phyloP scores from a whole-genome alignment of 1,140 invertebrate species.

The Euura lappo region DNA sequence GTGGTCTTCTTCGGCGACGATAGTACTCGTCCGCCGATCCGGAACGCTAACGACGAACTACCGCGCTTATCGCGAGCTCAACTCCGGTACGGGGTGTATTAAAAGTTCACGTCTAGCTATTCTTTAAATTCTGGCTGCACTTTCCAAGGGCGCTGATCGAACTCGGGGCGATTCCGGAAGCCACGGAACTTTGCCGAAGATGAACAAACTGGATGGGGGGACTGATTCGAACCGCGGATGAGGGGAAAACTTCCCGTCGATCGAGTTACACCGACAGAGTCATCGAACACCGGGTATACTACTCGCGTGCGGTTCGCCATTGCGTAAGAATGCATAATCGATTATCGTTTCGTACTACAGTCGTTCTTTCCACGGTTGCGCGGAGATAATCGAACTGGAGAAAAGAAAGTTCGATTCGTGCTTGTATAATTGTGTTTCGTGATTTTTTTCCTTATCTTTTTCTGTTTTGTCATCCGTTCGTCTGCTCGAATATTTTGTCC shows the following conservation, averaged over 20 bases:
- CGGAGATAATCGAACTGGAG: neutral
- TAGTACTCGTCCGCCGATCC: neutral
- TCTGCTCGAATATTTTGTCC: neutral
- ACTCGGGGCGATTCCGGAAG: neutral
- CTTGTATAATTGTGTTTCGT: neutral
- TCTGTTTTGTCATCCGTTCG: neutral
- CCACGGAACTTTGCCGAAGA: neutral
- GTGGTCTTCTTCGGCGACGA: neutral
- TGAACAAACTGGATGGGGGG: neutral
- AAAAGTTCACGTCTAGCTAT: neutral
- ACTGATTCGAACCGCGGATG: neutral
- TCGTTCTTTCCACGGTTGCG: neutral
- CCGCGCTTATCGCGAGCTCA: neutral
- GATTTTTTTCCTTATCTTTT: neutral
- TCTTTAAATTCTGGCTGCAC: neutral
- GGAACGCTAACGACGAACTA: neutral
- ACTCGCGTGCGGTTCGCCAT: neutral
- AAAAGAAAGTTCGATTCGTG: no score
- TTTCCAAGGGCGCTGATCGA: neutral
- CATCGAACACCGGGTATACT: neutral
- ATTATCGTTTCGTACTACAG: neutral
- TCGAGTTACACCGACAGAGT: neutral
- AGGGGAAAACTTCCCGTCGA: neutral
- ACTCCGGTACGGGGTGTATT: neutral
- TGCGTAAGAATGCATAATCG: neutral